phyloP scores from a whole-genome alignment of 1,140 invertebrate species.

The Rhagoletis zephyria region DNA sequence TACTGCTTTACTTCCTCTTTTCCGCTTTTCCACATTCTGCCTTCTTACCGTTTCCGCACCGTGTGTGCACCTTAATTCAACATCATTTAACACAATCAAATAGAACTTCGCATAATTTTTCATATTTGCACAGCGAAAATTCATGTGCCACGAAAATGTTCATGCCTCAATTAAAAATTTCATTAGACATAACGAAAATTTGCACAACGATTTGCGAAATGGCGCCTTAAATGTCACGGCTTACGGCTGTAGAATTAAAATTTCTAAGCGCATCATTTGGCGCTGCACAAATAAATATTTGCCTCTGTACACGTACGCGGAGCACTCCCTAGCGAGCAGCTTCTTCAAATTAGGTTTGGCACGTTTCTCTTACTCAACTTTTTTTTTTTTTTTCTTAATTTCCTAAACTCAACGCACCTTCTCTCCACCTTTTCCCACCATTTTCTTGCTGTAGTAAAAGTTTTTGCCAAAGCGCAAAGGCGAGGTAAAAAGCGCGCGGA shows the following conservation, averaged over 20 bases:
- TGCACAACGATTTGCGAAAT: background rate
- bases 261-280: background rate
- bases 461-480: background rate
- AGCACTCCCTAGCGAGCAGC: background rate
- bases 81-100: background rate
- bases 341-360: background rate
- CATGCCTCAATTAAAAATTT: slow-evolving; percentile 29
- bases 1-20: too few relatives aligned
- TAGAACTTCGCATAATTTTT: background rate
- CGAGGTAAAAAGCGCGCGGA: background rate
- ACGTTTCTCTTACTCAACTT: background rate
- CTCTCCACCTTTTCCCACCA: background rate
- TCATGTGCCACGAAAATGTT: background rate
- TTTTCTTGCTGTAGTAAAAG: background rate
- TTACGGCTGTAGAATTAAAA: background rate
- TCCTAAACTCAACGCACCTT: background rate
- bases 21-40: too few relatives aligned
- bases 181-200: background rate
- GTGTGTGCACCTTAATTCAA: background rate
- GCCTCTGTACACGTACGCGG: background rate
- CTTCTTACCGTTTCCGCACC: too few relatives aligned
- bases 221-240: background rate
- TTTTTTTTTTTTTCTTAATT: background rate
- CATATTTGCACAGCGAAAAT: slow-evolving; percentile 12
- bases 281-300: slow-evolving; percentile 1